Evolutionary conservation across 1,140 invertebrate species (phyloP).

Genomic region (Teleopsis dalmanni): DNA sequence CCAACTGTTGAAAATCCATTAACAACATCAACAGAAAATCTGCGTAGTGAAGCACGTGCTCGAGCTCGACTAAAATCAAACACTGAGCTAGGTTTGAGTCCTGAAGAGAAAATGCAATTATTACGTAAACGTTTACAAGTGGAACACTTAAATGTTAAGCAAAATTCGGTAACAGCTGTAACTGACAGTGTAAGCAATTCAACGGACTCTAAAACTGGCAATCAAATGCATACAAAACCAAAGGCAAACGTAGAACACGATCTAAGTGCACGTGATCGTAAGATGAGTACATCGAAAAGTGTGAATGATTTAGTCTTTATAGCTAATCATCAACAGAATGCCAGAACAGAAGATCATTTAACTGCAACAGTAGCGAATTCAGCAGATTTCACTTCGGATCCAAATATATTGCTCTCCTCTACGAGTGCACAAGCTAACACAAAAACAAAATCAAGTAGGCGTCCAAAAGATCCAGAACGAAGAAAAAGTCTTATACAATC

Average conservation of each 20-base stretch:
- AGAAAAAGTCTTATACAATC: constrained; percentile 77
- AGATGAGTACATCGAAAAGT: constrained; percentile 42
- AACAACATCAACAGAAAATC: constrained; percentile 50
- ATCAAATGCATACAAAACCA: no score
- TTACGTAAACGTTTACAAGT: constrained; percentile 39
- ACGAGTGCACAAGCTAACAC: constrained; percentile 11
- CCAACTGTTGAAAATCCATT: constrained; percentile 2
- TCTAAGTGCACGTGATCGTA: constrained; percentile 29
- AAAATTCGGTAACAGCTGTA: background rate
- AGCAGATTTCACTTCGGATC: constrained; percentile 50
- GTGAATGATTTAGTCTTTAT: constrained; percentile 42
- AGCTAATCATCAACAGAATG: constrained; percentile 20
- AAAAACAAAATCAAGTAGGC: constrained; percentile 45
- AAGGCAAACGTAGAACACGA: no score
- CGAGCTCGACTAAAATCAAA: constrained; percentile 63
- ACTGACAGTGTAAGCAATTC: background rate
- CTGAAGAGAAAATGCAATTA: constrained; percentile 57
- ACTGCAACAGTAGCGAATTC: constrained; percentile 1
- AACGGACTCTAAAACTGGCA: background rate
- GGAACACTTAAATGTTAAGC: constrained; percentile 14
- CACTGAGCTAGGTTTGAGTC: constrained; percentile 63
- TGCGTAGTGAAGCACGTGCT: constrained; percentile 58
- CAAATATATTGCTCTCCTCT: constrained; percentile 49
- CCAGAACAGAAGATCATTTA: constrained; percentile 1
- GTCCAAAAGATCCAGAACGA: constrained; percentile 58